Conservation (phyloP, 1,140 invertebrate species). For the Anoplolepis gracilipes region DNA sequence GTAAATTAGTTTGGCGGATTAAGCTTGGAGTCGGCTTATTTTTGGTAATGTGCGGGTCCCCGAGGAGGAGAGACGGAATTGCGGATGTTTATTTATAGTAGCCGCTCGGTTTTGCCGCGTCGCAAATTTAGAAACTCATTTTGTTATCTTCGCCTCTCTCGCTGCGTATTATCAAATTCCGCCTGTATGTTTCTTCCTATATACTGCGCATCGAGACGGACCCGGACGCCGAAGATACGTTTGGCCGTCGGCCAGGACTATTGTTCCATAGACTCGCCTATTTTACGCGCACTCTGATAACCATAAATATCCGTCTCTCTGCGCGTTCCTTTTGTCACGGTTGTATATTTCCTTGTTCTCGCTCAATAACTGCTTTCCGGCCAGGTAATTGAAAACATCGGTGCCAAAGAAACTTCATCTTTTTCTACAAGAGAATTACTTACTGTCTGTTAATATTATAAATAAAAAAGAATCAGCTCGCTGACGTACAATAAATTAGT, state of each 20-base stretch:
- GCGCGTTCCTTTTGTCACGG: constrained; percentile 27
- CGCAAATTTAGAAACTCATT: constrained; percentile 73
- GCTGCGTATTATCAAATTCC: constrained; percentile 57
- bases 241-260: constrained; percentile 49
- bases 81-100: constrained; percentile 69
- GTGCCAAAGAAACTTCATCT: neutral
- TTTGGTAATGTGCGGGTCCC: constrained; percentile 57
- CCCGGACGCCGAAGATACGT: neutral
- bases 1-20: constrained; percentile 69
- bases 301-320: constrained; percentile 51
- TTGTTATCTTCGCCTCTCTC: constrained; percentile 66
- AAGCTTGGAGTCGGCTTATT: constrained; percentile 69
- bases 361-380: constrained; percentile 16
- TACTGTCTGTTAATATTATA: neutral
- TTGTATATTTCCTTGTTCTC: constrained; percentile 42
- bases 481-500: neutral
- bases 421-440: neutral
- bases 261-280: constrained; percentile 50
- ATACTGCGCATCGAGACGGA: neutral
- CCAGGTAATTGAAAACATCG: constrained; percentile 13
- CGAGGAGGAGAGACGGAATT: neutral
- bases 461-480: neutral
- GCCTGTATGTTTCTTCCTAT: constrained; percentile 51
- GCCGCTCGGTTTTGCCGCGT: constrained; percentile 46
- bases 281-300: constrained; percentile 51